phyloP scores from a whole-genome alignment of 1,140 invertebrate species.

The Heliconius eleuchia region DNA sequence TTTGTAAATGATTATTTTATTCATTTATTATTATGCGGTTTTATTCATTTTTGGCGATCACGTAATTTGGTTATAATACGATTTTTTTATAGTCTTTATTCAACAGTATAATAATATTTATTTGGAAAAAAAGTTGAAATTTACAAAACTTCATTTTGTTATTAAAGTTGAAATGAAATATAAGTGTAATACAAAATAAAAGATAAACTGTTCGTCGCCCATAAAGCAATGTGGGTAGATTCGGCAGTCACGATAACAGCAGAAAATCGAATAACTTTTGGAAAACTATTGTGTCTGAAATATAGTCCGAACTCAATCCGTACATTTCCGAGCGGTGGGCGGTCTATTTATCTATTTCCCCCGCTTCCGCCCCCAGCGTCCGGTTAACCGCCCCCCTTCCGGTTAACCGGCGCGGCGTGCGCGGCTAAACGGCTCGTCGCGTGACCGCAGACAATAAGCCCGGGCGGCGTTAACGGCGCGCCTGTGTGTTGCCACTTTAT shows the following conservation, averaged over 20 bases:
- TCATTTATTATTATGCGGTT: not conserved
- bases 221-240: conserved; percentile 28
- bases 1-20: conserved; percentile 10
- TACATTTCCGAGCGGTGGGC: conserved; percentile 79
- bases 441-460: conserved; percentile 81
- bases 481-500: conserved; percentile 81
- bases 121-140: not conserved
- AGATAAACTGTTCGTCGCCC: not conserved
- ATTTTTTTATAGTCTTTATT: not conserved
- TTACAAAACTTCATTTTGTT: not conserved
- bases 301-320: conserved; percentile 80
- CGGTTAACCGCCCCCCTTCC: conserved; percentile 80
- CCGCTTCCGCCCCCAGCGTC: conserved; percentile 77
- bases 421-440: conserved; percentile 80
- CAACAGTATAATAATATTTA: no score
- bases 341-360: conserved; percentile 81
- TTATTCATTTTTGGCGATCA: not conserved
- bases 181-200: not conserved
- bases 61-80: not conserved
- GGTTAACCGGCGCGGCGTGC: conserved; percentile 77
- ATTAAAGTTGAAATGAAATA: not conserved
- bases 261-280: conserved; percentile 77
- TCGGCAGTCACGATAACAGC: conserved; percentile 63
- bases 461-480: conserved; percentile 78
- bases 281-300: conserved; percentile 78